Base-by-base conservation (phyloP, 2,888 invertebrate species). In the Limulus polyphemus region DNA sequence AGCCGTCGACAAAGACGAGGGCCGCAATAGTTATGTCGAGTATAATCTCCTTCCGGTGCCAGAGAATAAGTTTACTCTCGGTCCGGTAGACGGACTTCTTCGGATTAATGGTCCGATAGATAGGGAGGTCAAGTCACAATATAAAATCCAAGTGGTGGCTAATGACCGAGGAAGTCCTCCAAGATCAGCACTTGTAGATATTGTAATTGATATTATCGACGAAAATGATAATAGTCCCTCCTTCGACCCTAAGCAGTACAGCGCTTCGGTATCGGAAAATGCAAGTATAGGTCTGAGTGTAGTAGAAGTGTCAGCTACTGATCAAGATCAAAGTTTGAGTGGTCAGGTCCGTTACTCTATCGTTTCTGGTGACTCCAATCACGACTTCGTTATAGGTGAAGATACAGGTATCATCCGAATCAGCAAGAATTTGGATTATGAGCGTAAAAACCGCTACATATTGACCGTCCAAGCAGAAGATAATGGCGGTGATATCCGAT, bases 331-430 rank as follows among this genome's bases (percentile, higher is more conserved):
- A 74, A 91, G 88, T 56, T 80, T 84, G 49, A 94, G 94, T 77
- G 93, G 91, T n/a, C 83, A 90, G 69, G 87, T 95, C 9, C 84
- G 92, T 58, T 97, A 90, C 79, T 88, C 90, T 51, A 92, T 95
- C 69, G 84, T 86, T 48, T 82, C 84, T 46, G 95, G 94, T 9
- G 94, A 95, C 77, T 85, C 86, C 63, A 92, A 91, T 76, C 83
- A 90, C 66, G 92, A 93, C 77, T 91, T 93, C 74, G 87, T 86
- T 74, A 90, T 94, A 67, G 88, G 89, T 67, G 92, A 94, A 78
- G 91, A 93, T 74, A 87, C 88, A 10, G 95, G 95, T 0, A 83
- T 90, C 52, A 85, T 97, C 14, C 81, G 92, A 65, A 90, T 95
- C 9, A 90, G 91, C 48, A 92, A 93, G 78, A 90, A 90, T 75